Base-by-base conservation (phyloP, 2,888 invertebrate species). In the Hypsopygia costalis region DNA sequence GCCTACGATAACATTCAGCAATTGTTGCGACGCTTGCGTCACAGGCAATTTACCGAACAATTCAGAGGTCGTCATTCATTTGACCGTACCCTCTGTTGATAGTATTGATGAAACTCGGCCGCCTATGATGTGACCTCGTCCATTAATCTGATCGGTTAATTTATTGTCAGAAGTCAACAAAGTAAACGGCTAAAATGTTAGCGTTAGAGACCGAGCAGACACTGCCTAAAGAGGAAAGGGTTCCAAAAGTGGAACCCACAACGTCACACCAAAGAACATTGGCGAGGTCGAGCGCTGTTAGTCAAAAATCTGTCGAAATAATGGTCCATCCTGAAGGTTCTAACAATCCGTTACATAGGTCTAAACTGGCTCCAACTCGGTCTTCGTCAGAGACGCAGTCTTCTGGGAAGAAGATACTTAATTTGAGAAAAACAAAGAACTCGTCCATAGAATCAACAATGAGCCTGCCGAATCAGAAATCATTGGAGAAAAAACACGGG, bases 221-320 rank as follows among this genome's bases (percentile, higher is more conserved):
- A 16, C 71, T 81, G 62, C 60, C 76, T 27, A 72, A 76, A 41
- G 82, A 85, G 49, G 79, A 80, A 44, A 63, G 66, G 44, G 69
- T 80, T 46, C 70, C 81, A 12, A 83, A 80, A 58, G 56, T 67
- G 36, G 85, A 82, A 47, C 69, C 82, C 4, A 63, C 78, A 0
- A 63, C 79, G 52, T 91, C 62, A 72, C 93, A 58, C 10, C 39
- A 25, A 56, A 78, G 66, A 83, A 92, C 79, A 75, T 75, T 80
- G 81, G 91, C 92, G 78, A 44, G 90, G 66, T 74, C 88, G 77
- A 91, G 91, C 52, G 92, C 91, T 16, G 86, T 92, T 34, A 91
- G 91, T 51, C 92, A 92, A 58, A 90, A 91, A 47, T 91, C 91
- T 31, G 90, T 92, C 35, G 92, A 92, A 54, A 81, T 91, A 33